Evolutionary conservation across 2,113 vertebrate genomes (phyloP).

Genomic region (Limanda limanda): DNA sequence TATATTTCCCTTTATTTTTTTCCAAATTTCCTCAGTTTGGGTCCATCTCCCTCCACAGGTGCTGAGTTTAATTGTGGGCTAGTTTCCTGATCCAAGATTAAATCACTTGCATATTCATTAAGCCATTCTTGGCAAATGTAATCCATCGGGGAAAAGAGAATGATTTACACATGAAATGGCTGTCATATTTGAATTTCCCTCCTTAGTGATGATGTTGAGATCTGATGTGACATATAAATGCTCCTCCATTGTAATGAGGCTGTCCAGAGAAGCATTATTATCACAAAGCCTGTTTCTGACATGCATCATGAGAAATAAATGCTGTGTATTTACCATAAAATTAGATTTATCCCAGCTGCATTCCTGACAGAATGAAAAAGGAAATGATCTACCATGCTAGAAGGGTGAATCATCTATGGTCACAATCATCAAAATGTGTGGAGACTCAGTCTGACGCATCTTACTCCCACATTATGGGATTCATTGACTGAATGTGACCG

Average conservation of each 20-base stretch:
- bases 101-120: conserved; percentile 11
- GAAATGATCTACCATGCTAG: background rate
- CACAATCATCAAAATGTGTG: background rate
- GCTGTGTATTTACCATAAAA: background rate
- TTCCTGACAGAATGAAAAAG: background rate
- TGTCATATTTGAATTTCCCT: conserved; percentile 6
- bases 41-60: conserved; percentile 1
- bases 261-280: background rate
- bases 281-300: background rate
- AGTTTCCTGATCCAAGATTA: background rate
- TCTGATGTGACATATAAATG: conserved; percentile 12
- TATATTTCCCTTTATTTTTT: conserved; percentile 21
- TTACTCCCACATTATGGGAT: background rate
- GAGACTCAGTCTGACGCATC: no score
- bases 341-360: background rate
- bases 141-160: background rate
- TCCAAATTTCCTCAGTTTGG: conserved; percentile 19
- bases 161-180: conserved; percentile 33
- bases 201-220: conserved; percentile 24
- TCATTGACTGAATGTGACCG: background rate
- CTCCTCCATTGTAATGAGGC: background rate
- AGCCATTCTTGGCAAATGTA: conserved; percentile 12
- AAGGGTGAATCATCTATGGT: background rate
- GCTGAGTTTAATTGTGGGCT: background rate
- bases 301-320: background rate